Percentiles rank a stretch among this genome's conserved stretches.
These are phyloP conservation scores for Nyctalus aviator DNA, from an alignment of 2,797 vertebrate genomes.

Conservation along the genomic window DNA sequence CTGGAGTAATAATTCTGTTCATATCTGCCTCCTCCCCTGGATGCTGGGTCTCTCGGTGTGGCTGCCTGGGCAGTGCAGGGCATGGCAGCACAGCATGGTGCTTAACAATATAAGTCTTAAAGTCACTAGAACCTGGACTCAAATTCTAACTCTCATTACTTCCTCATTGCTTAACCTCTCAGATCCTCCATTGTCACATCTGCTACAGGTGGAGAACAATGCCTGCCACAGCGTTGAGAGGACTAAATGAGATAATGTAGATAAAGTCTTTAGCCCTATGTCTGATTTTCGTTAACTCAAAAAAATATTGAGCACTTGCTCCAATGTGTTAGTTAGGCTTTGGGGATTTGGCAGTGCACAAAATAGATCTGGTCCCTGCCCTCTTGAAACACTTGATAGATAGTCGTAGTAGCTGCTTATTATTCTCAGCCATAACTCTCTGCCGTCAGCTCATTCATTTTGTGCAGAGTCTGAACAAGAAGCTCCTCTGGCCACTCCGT, in stretches of 20 bases:
- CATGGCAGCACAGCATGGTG: neutral
- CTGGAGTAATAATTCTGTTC: neutral
- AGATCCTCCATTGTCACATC: neutral
- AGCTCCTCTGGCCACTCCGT: neutral
- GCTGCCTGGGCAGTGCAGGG: too few relatives aligned
- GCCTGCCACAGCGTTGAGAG: neutral
- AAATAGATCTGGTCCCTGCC: neutral
- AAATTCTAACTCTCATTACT: neutral
- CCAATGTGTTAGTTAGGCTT: neutral
- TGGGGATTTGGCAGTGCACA: conserved; percentile 19
- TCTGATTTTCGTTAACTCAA: conserved; percentile 26
- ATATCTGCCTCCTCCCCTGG: neutral
- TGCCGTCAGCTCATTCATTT: neutral
- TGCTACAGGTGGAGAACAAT: neutral
- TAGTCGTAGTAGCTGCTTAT: neutral
- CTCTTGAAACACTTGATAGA: conserved; percentile 18
- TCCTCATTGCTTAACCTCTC: neutral
- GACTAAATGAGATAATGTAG: neutral
- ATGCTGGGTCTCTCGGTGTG: neutral
- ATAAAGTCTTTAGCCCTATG: conserved; percentile 16
- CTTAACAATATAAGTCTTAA: neutral
- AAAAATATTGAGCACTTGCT: neutral
- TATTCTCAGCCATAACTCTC: conserved; percentile 37
- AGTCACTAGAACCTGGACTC: neutral
- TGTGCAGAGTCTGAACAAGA: conserved; percentile 6